Percentiles rank a stretch among this genome's conserved stretches.
phyloP scores from a whole-genome alignment of 2,797 vertebrate genomes.

The Bradypodion pumilum region DNA sequence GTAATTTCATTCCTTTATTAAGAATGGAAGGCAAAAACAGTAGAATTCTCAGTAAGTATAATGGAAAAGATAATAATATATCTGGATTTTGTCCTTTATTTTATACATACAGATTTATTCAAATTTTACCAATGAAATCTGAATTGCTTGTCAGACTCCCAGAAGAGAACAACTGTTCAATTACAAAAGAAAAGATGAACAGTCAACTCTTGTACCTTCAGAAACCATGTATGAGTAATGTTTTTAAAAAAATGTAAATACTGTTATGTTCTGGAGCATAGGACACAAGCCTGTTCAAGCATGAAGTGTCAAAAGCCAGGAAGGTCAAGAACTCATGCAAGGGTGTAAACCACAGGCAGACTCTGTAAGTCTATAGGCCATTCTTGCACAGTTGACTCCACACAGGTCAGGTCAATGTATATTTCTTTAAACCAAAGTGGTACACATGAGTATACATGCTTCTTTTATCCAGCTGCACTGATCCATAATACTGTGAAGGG shows the following conservation, averaged over 20 bases:
- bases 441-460: background rate
- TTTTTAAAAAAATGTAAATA: background rate
- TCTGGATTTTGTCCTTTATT: background rate
- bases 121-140: conserved; percentile 9
- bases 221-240: background rate
- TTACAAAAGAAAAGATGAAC: conserved; percentile 29
- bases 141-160: conserved; percentile 21
- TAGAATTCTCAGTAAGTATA: background rate
- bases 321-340: conserved; percentile 7
- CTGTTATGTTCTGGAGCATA: background rate
- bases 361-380: background rate
- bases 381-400: background rate
- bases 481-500: no score
- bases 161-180: background rate
- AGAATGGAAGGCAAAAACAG: no score
- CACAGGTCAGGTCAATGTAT: background rate
- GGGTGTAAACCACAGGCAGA: background rate
- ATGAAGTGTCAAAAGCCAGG: conserved; percentile 2
- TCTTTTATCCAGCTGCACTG: no score
- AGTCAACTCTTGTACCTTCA: conserved; percentile 32
- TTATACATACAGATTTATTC: background rate
- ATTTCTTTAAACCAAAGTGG: background rate
- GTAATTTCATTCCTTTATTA: conserved; percentile 5
- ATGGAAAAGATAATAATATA: background rate
- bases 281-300: background rate